Evolutionary conservation across 2,888 invertebrate genomes (phyloP), one percentile per base, ranked within the genome.

Genomic region (Slavum lentiscoides): DNA sequence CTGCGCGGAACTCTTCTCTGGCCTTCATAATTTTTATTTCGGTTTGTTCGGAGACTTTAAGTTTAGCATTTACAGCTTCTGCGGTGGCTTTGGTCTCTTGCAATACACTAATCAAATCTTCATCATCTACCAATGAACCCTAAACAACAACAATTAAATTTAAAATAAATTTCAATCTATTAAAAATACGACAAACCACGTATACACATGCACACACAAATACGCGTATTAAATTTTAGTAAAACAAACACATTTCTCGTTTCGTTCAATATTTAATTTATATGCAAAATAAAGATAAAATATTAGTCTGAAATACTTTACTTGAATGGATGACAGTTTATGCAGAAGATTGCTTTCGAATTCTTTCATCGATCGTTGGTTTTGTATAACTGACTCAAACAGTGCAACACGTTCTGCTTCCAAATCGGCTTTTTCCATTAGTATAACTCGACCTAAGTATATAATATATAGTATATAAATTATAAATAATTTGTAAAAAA

Each of bases 311-410:
- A 49, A 17, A 39, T 37, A 23, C 39, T 13, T 72, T 83, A 87
- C 87, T 88, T 94, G 92, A 0, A 96, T 95, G 3, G 97, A 96
- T 72, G 96, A 97, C 75, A 98, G 88, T n/a, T 97, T 91, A 85
- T 93, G 93, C 19, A 98, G 88, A 73, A 98, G 88, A 86, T 97
- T 97, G 81, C 94, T 95, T 87, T 98, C 98, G 19, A 98, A 88
- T 85, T 96, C 95, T 87, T 98, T 96, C 95, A 97, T 97, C 84
- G 94, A 94, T 83, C 95, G 89, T 87, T 97, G 97, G 88, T 98
- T 98, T 85, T 94, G 94, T 91, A 97, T 95, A 0, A 98, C 97
- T 3, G 96, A 97, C 87, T 97, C 96, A 85, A 98, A 94, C 15
- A 98, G 88, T 13, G 94, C 93, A 0, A 97, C 96, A 76, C 97